Evolutionary conservation across 2,888 invertebrate genomes (phyloP), one percentile per base, ranked within the genome.

Genomic region (Tricholauxania praeusta): DNA sequence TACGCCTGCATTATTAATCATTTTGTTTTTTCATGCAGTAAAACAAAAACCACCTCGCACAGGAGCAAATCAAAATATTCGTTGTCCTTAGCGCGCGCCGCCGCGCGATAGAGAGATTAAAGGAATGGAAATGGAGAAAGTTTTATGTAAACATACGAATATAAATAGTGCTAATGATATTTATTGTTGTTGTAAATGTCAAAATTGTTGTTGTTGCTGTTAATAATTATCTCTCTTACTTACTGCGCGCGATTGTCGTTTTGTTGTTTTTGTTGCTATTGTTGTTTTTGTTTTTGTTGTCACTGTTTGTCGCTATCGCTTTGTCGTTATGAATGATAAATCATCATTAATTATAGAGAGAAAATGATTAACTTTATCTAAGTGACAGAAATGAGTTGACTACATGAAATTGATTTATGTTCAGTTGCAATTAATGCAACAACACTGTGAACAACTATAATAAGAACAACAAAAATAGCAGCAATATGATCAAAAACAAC

Each of bases 281-380:
- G 49, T 19, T 51, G 49, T 28, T 28, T 28, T 28, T 28, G 28
- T 28, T 28, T 28, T 28, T 28, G 28, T 28, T 28, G 52, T 52
- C 19, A 52, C 22, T 64, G 49, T 19, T 64, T 64, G 49, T 65
- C n/a, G 51, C 51, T 57, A 12, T 32, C 28, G n/a, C 39, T 32
- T 57, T 39, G 51, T 52, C 39, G 48, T 65, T 22, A 59, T 69
- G 28, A 49, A 59, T 69, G 49, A 69, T 69, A 69, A 69, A 69
- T 69, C 68, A 69, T 69, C 68, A 48, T 69, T 69, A 59, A 69
- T 69, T 69, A 69, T 69, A 49, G 57, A 39, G 39, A 39, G 39
- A 49, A 69, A 60, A 69, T 69, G 68, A 69, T 69, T 69, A 60
- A 59, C 59, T 60, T 69, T 59, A 69, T 69, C 68, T 39, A 59